Evolutionary conservation across 2,797 vertebrate genomes (phyloP), one percentile per base, ranked within the genome.

Genomic region (Fundulus diaphanus): DNA sequence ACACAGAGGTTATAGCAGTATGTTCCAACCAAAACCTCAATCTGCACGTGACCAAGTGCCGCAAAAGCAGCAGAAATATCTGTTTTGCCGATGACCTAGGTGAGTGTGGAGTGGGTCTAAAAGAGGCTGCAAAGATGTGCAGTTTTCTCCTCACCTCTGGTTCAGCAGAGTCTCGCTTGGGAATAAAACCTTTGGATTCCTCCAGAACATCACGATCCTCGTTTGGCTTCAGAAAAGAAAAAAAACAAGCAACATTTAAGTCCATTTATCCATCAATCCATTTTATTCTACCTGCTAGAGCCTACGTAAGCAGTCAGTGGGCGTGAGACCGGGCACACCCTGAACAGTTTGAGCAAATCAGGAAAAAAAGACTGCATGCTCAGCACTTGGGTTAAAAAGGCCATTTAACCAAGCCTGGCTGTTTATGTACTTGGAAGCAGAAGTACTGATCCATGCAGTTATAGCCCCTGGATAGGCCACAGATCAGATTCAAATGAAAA

Each of bases 141-240:
- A 72, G 33, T 80, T 11, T 51, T 40, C 27, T 78, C 20, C 77
- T 85, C 76, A 92, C 93, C 87, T 89, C 80, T 13, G 75, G 56
- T 40, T 74, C 74, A 24, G 48, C 16, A 16, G 78, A 54, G 20
- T 70, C 51, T 88, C 78, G 94, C 83, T 90, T 92, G 15, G 92
- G 88, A 71, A 86, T 90, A 85, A 96, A 97, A 68, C 91, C 92
- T 91, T 93, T 96, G 65, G 96, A 95, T 90, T 99, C 97, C 88
- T 97, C 96, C 83, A 97, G 91, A 74, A 98, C 88, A 65, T 96
- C 96, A 82, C 96, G 96, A 74, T 99, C 96, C 94, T 99, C 97
- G 72, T 98, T 99, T 87, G 96, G 96, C 97, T 99, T 74, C 13
- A 82, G n/a, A 70, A 76, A 0, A 57, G 33, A 81, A 11, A n/a